These are phyloP conservation scores for Formica selysi DNA, from an alignment of 1,140 invertebrate genomes.

Conservation along the genomic window DNA sequence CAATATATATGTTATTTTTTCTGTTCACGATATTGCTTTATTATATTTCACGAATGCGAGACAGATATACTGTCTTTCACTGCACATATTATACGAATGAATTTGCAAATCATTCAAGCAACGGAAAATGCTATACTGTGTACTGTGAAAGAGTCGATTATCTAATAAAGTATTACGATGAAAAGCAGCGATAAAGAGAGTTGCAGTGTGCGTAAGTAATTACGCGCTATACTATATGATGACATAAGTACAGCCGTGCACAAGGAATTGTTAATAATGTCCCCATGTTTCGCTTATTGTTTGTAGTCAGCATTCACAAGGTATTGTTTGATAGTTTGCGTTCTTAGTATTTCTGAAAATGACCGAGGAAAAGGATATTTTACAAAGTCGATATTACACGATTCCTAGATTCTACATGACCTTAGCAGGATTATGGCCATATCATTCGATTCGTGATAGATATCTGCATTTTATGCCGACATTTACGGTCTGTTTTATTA, in stretches of 20 bases:
- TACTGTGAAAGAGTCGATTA: slow-evolving; percentile 1
- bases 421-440: slow-evolving; percentile 48
- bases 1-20: slow-evolving; percentile 5
- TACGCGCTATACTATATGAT: slow-evolving; percentile 1
- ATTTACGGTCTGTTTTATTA: slow-evolving; percentile 30
- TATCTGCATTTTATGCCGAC: slow-evolving; percentile 35
- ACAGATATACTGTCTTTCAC: background rate
- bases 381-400: slow-evolving; percentile 37
- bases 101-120: background rate
- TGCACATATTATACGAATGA: background rate
- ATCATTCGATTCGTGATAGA: slow-evolving; percentile 21
- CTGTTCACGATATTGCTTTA: background rate
- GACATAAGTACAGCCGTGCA: slow-evolving; percentile 26
- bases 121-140: background rate
- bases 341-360: slow-evolving; percentile 37
- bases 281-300: background rate
- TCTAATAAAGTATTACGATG: background rate
- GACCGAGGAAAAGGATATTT: slow-evolving; percentile 23
- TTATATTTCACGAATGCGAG: background rate
- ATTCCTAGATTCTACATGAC: slow-evolving; percentile 55
- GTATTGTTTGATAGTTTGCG: background rate
- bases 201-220: slow-evolving; percentile 28
- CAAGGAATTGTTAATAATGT: slow-evolving; percentile 46
- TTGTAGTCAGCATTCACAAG: background rate
- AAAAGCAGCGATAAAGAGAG: slow-evolving; percentile 25